Base-by-base conservation (phyloP, 2,888 invertebrate species). In the Microctonus hyperodae region DNA sequence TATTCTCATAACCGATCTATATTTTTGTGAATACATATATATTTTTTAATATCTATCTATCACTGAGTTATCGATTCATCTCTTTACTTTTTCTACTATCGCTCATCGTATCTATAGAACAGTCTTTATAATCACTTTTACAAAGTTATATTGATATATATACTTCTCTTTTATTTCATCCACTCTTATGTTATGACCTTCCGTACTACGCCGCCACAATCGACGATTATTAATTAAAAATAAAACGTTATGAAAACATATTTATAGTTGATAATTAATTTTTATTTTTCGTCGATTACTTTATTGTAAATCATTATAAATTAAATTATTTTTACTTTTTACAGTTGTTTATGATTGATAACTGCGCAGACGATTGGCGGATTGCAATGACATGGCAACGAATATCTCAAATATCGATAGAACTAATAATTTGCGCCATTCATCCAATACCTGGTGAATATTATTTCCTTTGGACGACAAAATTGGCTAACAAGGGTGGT, bases 281-380 rank as follows among this genome's bases (percentile, higher is more conserved):
- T 48, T 44, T 53, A 28, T 53, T 59, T n/a, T n/a, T n/a, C n/a
- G n/a, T n/a, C n/a, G n/a, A n/a, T n/a, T n/a, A n/a, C n/a, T n/a
- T n/a, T n/a, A n/a, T n/a, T n/a, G n/a, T n/a, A n/a, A n/a, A n/a
- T n/a, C n/a, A n/a, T n/a, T n/a, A n/a, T 2, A 48, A 20, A 9
- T 25, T 6, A 44, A 20, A 23, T 37, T 33, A n/a, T 13, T 37
- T 51, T 22, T 51, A 53, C 35, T 53, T 44, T 5, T 72, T 71
- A 53, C 90, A 99, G 98, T 91, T 99, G 87, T 99, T 98, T 89
- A 98, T 98, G 94, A 97, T 98, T 88, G 98, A 99, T 90, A 99
- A 99, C 89, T 98, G 98, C 88, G 97, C 98, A 75, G 99, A 99
- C 86, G 99, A 99, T 88, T 99, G 99, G 99, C 90, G 98, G 84